A percentile compares a stretch with the other conserved stretches of the same genome.
phyloP scores from a whole-genome alignment of 2,797 vertebrate genomes.

The Pachyuromys duprasi region DNA sequence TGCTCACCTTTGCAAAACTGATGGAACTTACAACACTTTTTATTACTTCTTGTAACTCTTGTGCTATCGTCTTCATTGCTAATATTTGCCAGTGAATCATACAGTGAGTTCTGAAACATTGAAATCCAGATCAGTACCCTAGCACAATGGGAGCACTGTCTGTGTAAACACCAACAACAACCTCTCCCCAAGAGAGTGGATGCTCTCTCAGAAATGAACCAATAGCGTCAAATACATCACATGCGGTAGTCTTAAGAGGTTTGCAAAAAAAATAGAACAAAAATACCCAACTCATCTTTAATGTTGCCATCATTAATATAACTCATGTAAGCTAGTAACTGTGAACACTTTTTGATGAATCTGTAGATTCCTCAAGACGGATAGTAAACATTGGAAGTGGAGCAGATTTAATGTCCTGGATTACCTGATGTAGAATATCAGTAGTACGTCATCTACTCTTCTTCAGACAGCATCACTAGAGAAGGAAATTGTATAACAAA shows the following conservation, averaged over 20 bases:
- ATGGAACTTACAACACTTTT: neutral
- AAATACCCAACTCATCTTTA: neutral
- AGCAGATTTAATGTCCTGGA: neutral
- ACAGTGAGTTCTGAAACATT: neutral
- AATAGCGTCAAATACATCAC: neutral
- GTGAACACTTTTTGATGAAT: neutral
- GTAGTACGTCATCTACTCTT: neutral
- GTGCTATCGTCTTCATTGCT: neutral
- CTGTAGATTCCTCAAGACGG: neutral
- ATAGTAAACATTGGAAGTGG: neutral
- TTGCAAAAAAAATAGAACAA: neutral
- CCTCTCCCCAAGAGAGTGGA: neutral
- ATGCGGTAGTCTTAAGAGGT: neutral
- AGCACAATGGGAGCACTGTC: neutral
- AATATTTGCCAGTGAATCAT: neutral
- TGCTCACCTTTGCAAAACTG: neutral
- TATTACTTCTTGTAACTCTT: neutral
- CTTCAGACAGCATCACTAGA: neutral
- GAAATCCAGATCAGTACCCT: neutral
- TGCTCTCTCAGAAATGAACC: neutral
- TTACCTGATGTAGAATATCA: neutral
- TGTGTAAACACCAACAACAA: too few species aligned
- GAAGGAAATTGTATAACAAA: neutral
- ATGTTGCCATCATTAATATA: neutral
- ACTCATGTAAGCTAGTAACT: neutral